A percentile compares a stretch with the other conserved stretches of the same genome.
Evolutionary conservation across 2,888 invertebrate species (phyloP).

Genomic region (Ceriagrion tenellum): DNA sequence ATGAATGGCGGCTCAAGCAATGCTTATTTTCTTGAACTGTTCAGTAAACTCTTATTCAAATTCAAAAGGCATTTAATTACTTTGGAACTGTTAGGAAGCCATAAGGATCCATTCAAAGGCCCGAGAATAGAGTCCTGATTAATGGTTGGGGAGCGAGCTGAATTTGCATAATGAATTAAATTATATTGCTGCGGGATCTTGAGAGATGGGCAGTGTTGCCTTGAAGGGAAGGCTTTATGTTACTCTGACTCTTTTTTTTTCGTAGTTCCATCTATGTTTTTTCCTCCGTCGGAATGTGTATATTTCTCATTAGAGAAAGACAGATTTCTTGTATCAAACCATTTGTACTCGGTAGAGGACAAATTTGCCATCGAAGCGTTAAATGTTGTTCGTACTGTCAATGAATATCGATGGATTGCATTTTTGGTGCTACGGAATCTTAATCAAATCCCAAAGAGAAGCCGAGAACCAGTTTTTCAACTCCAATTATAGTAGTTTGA

Average conservation of each 20-base stretch:
- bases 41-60: slow-evolving; percentile 1
- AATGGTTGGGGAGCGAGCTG: neutral
- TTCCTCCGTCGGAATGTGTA: neutral
- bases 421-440: neutral
- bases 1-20: neutral
- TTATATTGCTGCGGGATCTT: neutral
- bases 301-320: neutral
- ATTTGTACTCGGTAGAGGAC: neutral
- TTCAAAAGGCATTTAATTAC: slow-evolving; percentile 32
- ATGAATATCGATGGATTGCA: neutral
- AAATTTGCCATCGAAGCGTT: neutral
- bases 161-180: slow-evolving; percentile 32
- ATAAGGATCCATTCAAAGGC: slow-evolving; percentile 13
- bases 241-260: neutral
- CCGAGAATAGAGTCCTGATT: neutral
- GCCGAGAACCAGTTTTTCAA: neutral
- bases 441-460: neutral
- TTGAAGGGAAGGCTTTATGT: neutral
- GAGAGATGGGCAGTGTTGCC: neutral
- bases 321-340: neutral
- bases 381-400: neutral
- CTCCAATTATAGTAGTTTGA: neutral
- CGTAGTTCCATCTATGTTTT: neutral
- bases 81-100: neutral
- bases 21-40: neutral